A percentile compares a stretch with the other conserved stretches of the same genome.
Conservation (phyloP, 2,113 vertebrate genomes). For the Pedetes capensis region DNA sequence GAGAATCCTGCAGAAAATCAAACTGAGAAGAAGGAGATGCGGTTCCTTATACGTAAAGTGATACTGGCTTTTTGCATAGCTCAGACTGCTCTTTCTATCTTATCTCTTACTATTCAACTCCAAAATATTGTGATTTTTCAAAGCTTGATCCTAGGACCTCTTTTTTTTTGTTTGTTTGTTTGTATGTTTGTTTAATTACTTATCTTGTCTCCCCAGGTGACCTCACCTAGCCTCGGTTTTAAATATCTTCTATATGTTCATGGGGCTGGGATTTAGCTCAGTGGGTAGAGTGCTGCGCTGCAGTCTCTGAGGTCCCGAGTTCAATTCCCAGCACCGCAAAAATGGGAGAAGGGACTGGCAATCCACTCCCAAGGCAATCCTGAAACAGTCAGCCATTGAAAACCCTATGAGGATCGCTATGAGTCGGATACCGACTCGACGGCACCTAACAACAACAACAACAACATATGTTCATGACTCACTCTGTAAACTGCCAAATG, state of each 20-base stretch:
- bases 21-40: background rate
- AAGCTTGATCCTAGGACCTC: background rate
- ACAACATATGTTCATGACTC: background rate
- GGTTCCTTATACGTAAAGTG: background rate
- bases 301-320: no score
- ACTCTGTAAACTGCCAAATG: background rate
- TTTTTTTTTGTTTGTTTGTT: no score
- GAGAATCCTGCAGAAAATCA: background rate
- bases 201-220: background rate
- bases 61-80: background rate
- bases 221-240: background rate
- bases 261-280: no score
- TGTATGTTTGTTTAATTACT: no score
- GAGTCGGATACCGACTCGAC: no score
- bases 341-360: no score
- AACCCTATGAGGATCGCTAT: no score
- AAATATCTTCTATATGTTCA: background rate
- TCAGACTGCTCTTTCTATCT: background rate
- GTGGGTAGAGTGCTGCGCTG: no score
- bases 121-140: background rate
- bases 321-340: no score
- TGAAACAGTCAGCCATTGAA: no score
- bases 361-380: no score
- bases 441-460: no score
- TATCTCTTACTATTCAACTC: background rate